Evolutionary conservation across 2,113 vertebrate genomes (phyloP).

Genomic region (Pedionomus torquatus): DNA sequence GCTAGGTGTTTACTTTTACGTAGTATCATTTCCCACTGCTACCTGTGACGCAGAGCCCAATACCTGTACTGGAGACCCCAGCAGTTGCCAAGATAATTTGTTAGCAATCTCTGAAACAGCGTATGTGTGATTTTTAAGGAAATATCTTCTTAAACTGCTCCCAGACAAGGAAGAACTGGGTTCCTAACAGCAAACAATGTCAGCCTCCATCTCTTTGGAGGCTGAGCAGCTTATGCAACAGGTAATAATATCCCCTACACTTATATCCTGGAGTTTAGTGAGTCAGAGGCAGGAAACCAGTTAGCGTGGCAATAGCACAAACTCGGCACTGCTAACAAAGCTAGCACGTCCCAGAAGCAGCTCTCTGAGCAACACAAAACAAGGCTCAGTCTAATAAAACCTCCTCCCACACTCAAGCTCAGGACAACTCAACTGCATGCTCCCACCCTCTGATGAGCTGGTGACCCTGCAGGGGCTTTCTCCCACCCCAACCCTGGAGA

Average conservation of each 20-base stretch:
- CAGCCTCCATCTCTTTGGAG: neutral
- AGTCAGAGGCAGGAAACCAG: neutral
- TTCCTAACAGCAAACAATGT: neutral
- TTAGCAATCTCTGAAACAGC: neutral
- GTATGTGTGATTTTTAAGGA: neutral
- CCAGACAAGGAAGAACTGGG: neutral
- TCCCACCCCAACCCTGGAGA: neutral
- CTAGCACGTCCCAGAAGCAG: neutral
- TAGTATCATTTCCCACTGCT: neutral
- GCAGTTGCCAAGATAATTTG: neutral
- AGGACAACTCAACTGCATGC: neutral
- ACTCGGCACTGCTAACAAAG: neutral
- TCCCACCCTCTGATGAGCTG: neutral
- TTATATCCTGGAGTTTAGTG: neutral
- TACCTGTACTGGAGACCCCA: neutral
- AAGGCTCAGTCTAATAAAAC: neutral
- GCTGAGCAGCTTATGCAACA: neutral
- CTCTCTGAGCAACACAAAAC: neutral
- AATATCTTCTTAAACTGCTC: neutral
- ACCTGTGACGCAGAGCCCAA: neutral
- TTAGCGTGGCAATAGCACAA: neutral
- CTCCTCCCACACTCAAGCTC: neutral
- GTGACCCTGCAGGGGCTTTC: neutral
- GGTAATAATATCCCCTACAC: neutral
- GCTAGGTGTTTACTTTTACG: neutral